Conservation (phyloP, 92 coral and sea anemone species). For the Porites lobata region DNA sequence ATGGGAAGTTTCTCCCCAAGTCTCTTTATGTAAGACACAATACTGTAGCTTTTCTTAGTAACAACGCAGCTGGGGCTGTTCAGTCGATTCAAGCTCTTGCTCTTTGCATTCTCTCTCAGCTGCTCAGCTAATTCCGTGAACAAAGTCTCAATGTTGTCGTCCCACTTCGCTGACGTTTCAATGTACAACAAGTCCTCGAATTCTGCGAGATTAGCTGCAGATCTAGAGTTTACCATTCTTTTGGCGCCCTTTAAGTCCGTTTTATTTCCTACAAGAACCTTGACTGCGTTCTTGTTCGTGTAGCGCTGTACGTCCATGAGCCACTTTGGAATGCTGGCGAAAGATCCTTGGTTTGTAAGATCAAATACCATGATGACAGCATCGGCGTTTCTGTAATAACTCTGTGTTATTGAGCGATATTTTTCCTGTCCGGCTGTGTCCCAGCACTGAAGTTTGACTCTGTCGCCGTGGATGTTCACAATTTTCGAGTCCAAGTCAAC, state of each 20-base stretch:
- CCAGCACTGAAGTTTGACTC: slow-evolving; percentile 97
- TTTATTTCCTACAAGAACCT: slow-evolving; percentile 97
- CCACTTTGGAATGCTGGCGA: slow-evolving; percentile 99
- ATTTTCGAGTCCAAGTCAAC: slow-evolving; percentile 91
- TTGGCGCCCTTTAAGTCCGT: slow-evolving; percentile 95
- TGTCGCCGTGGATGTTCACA: slow-evolving; percentile 94
- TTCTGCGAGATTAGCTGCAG: slow-evolving; percentile 97
- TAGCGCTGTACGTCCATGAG: slow-evolving; percentile 91
- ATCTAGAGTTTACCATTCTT: slow-evolving; percentile 91
- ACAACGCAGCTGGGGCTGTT: slow-evolving; percentile 35
- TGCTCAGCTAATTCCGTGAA: slow-evolving; percentile 96
- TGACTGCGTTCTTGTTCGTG: slow-evolving; percentile 80
- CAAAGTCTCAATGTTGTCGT: slow-evolving; percentile 91
- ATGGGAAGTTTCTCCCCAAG: slow-evolving; percentile 68
- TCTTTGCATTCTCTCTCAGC: slow-evolving; percentile 90
- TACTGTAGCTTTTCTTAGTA: slow-evolving; percentile 44
- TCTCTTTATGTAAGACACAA: slow-evolving; percentile 57
- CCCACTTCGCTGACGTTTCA: slow-evolving; percentile 99
- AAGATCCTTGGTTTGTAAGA: slow-evolving; percentile 93
- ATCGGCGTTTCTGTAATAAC: slow-evolving; percentile 97
- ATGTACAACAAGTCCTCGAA: slow-evolving; percentile 95
- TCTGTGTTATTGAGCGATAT: slow-evolving; percentile 90
- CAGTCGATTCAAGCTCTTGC: slow-evolving; percentile 48
- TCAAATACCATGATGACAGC: slow-evolving; percentile 98
- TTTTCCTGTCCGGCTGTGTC: slow-evolving; percentile 99